These are phyloP conservation scores for Pantelozetes paolii DNA, from an alignment of 2,888 invertebrate genomes.

Conservation along the genomic window DNA sequence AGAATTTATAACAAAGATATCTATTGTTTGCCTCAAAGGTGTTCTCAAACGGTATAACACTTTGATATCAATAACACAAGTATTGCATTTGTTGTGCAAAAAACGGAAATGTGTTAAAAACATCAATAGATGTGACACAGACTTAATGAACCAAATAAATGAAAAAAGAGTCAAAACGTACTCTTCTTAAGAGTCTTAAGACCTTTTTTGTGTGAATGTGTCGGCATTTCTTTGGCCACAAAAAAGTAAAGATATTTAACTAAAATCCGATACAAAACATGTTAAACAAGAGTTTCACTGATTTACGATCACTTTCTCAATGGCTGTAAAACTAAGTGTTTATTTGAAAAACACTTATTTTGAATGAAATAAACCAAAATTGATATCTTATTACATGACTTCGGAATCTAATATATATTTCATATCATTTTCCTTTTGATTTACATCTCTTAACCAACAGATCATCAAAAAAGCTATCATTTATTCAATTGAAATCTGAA, in stretches of 20 bases:
- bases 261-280: constrained; percentile 16
- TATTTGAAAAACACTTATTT: constrained; percentile 4
- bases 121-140: constrained; percentile 9
- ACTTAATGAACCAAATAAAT: constrained; percentile 20
- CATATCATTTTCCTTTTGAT: no score
- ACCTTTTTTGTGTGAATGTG: not conserved
- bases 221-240: not conserved
- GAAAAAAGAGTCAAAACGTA: constrained; percentile 15
- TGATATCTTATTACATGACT: not conserved
- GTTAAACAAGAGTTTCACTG: not conserved
- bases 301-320: constrained; percentile 9
- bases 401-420: no score
- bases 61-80: not conserved
- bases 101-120: constrained; percentile 24
- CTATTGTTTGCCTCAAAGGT: constrained; percentile 1
- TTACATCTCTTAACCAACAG: no score
- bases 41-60: no score
- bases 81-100: constrained; percentile 2
- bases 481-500: no score
- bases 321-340: constrained; percentile 2
- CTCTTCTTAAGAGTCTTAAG: no score
- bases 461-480: no score
- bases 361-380: not conserved
- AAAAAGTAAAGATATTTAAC: not conserved
- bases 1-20: constrained; percentile 18